A percentile compares a stretch with the other conserved stretches of the same genome.
These are phyloP conservation scores for Lymantria dispar DNA, from an alignment of 2,888 invertebrate species.

Conservation along the genomic window DNA sequence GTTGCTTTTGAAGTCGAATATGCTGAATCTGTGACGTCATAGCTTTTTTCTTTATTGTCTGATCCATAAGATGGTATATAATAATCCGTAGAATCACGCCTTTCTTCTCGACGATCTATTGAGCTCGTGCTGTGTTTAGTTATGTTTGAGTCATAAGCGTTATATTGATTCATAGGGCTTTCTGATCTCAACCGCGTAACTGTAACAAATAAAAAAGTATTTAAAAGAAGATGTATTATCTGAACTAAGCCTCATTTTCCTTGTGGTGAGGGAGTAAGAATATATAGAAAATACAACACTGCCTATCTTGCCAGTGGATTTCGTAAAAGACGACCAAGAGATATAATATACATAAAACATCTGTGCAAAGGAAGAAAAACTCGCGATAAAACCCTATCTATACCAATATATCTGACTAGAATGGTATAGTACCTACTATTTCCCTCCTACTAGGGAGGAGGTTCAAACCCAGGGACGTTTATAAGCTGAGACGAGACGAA, in stretches of 20 bases:
- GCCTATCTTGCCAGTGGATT: too few relatives aligned
- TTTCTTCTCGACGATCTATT: conserved; percentile 70
- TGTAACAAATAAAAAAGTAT: conserved; percentile 39
- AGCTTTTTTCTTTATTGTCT: conserved; percentile 68
- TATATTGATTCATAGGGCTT: conserved; percentile 72
- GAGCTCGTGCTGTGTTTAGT: conserved; percentile 63
- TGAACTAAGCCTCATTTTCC: background rate
- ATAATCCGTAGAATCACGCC: conserved; percentile 68
- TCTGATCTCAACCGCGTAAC: conserved; percentile 72
- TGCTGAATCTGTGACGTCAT: conserved; percentile 71
- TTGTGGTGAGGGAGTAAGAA: too few relatives aligned
- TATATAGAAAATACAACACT: too few relatives aligned
- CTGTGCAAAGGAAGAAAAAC: too few relatives aligned
- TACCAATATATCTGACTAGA: too few relatives aligned
- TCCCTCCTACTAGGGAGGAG: too few relatives aligned
- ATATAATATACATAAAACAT: too few relatives aligned
- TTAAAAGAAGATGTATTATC: background rate
- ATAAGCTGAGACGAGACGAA: too few relatives aligned
- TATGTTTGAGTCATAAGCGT: conserved; percentile 62
- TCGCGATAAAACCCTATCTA: too few relatives aligned
- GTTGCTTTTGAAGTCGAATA: conserved; percentile 68
- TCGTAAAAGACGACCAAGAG: too few relatives aligned
- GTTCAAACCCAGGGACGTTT: too few relatives aligned
- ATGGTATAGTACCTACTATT: too few relatives aligned
- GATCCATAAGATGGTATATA: conserved; percentile 67